A percentile compares a stretch with the other conserved stretches of the same genome.
These are phyloP conservation scores for Oncorhynchus kisutch DNA, from an alignment of 2,113 vertebrate genomes.

Conservation along the genomic window DNA sequence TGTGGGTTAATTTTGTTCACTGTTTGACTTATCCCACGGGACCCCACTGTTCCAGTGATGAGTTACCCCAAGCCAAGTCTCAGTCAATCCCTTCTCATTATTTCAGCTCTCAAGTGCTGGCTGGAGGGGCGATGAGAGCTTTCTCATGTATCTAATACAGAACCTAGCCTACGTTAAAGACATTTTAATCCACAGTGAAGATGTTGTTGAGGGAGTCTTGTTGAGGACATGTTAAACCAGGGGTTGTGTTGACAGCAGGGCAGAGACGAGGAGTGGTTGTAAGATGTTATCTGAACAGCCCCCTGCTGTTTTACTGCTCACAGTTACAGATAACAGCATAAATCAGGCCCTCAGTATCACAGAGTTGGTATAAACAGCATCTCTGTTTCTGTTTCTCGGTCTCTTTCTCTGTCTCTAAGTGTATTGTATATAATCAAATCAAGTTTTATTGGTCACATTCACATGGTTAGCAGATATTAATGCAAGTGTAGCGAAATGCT, in stretches of 20 bases:
- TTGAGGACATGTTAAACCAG: background rate
- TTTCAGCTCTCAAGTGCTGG: too few species aligned
- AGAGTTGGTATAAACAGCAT: background rate
- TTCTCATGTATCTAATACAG: background rate
- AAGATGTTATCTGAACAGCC: too few species aligned
- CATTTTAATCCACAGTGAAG: conserved; percentile 16
- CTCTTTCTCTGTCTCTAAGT: too few species aligned
- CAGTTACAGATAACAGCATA: background rate
- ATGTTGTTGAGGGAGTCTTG: background rate
- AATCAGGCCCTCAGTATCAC: background rate
- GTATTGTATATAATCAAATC: too few species aligned
- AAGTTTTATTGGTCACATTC: too few species aligned
- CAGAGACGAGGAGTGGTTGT: too few species aligned
- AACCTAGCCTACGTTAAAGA: conserved; percentile 25
- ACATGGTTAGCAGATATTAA: too few species aligned
- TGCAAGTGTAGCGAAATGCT: too few species aligned
- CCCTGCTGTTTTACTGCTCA: too few species aligned
- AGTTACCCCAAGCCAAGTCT: conserved; percentile 11
- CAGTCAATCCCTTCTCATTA: background rate
- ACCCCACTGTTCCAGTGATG: conserved; percentile 14
- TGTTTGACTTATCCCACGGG: too few species aligned
- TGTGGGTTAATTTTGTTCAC: too few species aligned
- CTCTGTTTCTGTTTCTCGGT: background rate
- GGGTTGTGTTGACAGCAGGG: background rate
- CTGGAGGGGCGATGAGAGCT: too few species aligned